Percentiles rank a stretch among this genome's conserved stretches.
These are phyloP conservation scores for Agrenia bidenticulata DNA, from an alignment of 2,888 invertebrate genomes.

Conservation along the genomic window DNA sequence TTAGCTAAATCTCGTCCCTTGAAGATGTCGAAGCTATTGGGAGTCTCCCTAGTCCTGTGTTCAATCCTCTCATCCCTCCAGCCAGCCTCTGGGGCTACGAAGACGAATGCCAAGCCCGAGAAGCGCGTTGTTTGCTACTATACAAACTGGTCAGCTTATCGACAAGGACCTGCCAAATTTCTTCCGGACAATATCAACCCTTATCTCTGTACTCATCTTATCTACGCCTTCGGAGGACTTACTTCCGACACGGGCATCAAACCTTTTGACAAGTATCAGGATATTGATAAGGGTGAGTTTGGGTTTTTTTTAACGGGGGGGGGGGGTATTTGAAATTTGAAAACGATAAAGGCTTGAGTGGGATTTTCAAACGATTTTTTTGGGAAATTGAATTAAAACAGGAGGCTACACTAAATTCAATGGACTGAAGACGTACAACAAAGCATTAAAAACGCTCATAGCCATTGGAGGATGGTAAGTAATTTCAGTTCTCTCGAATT, in stretches of 20 bases:
- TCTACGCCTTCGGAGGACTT: conserved; percentile 92
- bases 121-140: conserved; percentile 86
- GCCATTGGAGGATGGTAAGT: conserved; percentile 84
- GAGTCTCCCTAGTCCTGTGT: conserved; percentile 44
- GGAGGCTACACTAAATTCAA: conserved; percentile 93
- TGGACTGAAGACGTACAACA: conserved; percentile 88
- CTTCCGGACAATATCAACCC: conserved; percentile 79
- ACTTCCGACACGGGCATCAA: conserved; percentile 87
- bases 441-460: conserved; percentile 82
- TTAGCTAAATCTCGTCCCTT: not conserved
- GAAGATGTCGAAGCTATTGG: not conserved
- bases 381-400: too few species aligned
- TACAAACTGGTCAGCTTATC: conserved; percentile 91
- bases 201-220: conserved; percentile 82
- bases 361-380: not conserved
- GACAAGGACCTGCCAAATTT: conserved; percentile 76
- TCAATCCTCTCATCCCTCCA: conserved; percentile 29
- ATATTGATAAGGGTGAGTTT: conserved; percentile 95
- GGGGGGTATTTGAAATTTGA: too few species aligned
- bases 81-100: not conserved
- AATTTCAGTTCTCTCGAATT: too few species aligned
- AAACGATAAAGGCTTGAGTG: too few species aligned
- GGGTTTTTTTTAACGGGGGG: too few species aligned
- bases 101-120: not conserved
- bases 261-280: conserved; percentile 93